phyloP scores from a whole-genome alignment of 1,140 invertebrate species.

The Caenorhabditis latens region DNA sequence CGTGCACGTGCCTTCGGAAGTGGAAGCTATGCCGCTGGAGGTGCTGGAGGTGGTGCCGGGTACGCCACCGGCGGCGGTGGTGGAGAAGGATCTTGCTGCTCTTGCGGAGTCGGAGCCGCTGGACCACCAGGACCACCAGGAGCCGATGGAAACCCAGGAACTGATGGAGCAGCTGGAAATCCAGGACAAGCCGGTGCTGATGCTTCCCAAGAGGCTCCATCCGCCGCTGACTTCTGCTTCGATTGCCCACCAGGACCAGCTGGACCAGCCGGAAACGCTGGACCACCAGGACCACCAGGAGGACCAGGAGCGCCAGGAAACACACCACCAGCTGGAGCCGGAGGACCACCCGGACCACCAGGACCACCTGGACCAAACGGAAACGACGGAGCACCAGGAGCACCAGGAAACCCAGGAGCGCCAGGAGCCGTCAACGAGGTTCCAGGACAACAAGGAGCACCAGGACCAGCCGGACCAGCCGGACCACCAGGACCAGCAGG shows the following conservation, averaged over 20 bases:
- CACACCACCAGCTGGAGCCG: background rate
- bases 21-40: conserved; percentile 51
- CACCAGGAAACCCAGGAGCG: conserved; percentile 45
- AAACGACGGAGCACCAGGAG: conserved; percentile 40
- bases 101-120: conserved; percentile 63
- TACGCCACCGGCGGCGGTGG: conserved; percentile 46
- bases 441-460: conserved; percentile 38
- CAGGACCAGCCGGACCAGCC: conserved; percentile 61
- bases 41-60: conserved; percentile 28
- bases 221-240: conserved; percentile 64
- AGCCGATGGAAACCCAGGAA: conserved; percentile 61
- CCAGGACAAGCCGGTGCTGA: conserved; percentile 59
- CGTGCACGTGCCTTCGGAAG: conserved; percentile 55
- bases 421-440: conserved; percentile 43
- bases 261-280: conserved; percentile 66
- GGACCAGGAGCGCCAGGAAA: conserved; percentile 58
- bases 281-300: conserved; percentile 60
- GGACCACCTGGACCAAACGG: conserved; percentile 55
- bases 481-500: conserved; percentile 63
- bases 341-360: conserved; percentile 35
- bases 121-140: conserved; percentile 64
- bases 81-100: conserved; percentile 60
- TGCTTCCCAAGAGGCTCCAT: conserved; percentile 48
- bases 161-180: conserved; percentile 63
- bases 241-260: conserved; percentile 65